Conservation (phyloP, 1,140 invertebrate species). For the Tetramorium parvispinum region DNA sequence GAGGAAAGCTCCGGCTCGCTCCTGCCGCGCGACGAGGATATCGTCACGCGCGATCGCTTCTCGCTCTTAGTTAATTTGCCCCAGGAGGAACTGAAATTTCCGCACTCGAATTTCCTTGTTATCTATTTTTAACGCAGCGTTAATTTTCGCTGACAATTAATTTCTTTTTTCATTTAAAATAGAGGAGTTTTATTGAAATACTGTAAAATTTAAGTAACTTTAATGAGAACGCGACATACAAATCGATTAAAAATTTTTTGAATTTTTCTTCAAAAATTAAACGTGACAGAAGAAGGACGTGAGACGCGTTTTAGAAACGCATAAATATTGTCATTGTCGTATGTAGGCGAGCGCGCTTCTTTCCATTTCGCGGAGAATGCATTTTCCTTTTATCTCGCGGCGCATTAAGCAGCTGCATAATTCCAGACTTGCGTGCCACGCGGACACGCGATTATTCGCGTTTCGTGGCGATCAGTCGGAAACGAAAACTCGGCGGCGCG, state of each 20-base stretch:
- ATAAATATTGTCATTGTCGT: background rate
- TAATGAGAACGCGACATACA: background rate
- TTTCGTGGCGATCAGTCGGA: background rate
- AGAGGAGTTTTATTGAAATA: background rate
- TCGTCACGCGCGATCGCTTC: slow-evolving; percentile 6
- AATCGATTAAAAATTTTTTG: background rate
- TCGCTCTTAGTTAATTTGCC: slow-evolving; percentile 3
- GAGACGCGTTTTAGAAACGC: background rate
- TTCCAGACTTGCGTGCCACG: background rate
- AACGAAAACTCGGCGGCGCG: background rate
- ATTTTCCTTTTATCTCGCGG: background rate
- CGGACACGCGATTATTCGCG: background rate
- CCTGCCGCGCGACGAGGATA: slow-evolving; percentile 15
- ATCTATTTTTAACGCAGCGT: background rate
- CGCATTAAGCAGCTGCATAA: background rate
- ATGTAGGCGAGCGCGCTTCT: background rate
- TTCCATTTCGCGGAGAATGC: background rate
- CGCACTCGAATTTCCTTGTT: slow-evolving; percentile 11
- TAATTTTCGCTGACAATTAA: background rate
- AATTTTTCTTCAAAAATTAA: background rate
- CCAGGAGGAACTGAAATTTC: slow-evolving; percentile 1
- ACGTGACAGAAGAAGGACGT: no score
- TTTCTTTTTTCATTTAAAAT: background rate
- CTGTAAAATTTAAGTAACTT: background rate
- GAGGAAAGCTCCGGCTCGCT: slow-evolving; percentile 33